A percentile compares a stretch with the other conserved stretches of the same genome.
Conservation (phyloP, 1,140 invertebrate species). For the Lepidotrigona ventralis region DNA sequence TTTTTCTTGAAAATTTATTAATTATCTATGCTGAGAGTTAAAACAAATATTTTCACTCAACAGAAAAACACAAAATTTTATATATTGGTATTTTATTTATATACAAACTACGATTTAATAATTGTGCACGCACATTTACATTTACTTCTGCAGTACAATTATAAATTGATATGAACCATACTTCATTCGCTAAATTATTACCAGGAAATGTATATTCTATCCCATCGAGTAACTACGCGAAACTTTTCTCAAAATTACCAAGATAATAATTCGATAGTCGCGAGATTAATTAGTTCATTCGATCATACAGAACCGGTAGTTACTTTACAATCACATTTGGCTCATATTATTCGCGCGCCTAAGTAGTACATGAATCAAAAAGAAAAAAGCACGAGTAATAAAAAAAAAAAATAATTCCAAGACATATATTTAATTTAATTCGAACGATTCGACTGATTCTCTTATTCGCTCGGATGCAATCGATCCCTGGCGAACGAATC, state of each 20-base stretch:
- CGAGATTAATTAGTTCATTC: not conserved
- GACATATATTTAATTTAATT: not conserved
- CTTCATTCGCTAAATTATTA: not conserved
- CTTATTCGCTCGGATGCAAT: not conserved
- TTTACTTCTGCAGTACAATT: too few species aligned
- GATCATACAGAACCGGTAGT: not conserved
- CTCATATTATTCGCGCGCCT: not conserved
- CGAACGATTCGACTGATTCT: not conserved
- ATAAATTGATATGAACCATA: not conserved
- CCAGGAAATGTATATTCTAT: not conserved
- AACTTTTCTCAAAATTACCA: not conserved
- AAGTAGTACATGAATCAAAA: not conserved
- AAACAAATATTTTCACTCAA: not conserved
- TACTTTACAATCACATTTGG: not conserved
- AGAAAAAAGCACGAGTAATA: too few species aligned
- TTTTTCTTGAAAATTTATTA: too few species aligned
- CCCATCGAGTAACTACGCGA: not conserved
- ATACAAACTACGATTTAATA: not conserved
- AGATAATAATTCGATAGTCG: not conserved
- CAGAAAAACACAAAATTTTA: not conserved
- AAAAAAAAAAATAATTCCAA: not conserved
- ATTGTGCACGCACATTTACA: not conserved
- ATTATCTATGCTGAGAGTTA: too few species aligned
- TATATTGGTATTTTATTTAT: not conserved
- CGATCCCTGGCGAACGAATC: not conserved